These are phyloP conservation scores for Eufriesea mexicana DNA, from an alignment of 1,140 invertebrate genomes.

Conservation along the genomic window DNA sequence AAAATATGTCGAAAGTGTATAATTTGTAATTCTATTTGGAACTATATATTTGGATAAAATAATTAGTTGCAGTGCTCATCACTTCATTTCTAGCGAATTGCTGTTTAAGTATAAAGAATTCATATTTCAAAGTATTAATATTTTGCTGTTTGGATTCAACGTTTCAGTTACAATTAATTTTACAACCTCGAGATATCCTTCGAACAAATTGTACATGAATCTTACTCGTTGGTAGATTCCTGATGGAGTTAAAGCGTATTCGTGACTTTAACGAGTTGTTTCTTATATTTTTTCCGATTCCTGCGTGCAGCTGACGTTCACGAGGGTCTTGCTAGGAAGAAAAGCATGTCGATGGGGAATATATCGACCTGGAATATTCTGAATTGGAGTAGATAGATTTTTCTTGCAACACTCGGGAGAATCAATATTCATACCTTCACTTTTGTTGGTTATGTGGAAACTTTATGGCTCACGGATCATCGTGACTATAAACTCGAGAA, in stretches of 20 bases:
- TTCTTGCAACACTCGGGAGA: neutral
- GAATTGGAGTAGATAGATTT: neutral
- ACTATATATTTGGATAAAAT: too few relatives aligned
- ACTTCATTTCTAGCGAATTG: too few relatives aligned
- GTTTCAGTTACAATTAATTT: too few relatives aligned
- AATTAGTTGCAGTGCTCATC: too few relatives aligned
- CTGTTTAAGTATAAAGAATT: too few relatives aligned
- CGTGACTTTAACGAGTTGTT: neutral
- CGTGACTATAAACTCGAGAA: neutral
- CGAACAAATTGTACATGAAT: too few relatives aligned
- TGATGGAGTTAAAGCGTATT: neutral
- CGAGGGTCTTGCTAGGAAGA: neutral
- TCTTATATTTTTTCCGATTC: neutral
- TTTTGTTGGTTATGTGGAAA: constrained; percentile 12
- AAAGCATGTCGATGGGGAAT: neutral
- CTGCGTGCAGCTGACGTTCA: too few relatives aligned
- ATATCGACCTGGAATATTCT: constrained; percentile 19
- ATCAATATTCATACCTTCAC: constrained; percentile 30
- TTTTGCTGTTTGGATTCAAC: too few relatives aligned
- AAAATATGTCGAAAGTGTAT: too few relatives aligned
- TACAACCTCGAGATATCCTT: neutral
- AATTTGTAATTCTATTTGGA: too few relatives aligned
- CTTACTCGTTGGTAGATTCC: neutral
- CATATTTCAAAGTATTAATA: too few relatives aligned
- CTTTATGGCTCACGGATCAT: constrained; percentile 8